A percentile compares a stretch with the other conserved stretches of the same genome.
Evolutionary conservation across 2,888 invertebrate genomes (phyloP).

Genomic region (Yponomeuta cagnagella): DNA sequence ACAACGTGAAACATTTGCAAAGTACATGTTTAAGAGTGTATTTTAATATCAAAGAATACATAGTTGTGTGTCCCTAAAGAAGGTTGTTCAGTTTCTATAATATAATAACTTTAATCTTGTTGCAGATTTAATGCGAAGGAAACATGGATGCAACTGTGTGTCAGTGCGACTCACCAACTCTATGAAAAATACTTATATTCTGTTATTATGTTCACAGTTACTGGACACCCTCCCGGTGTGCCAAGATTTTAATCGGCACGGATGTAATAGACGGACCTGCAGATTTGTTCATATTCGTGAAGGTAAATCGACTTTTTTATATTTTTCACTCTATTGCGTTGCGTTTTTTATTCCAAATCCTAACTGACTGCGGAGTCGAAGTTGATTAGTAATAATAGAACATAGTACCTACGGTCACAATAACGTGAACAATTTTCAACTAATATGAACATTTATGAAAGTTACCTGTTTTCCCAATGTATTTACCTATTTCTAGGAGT

Average conservation of each 20-base stretch:
- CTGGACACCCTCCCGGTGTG: conserved; percentile 99
- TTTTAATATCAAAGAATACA: neutral
- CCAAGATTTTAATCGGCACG: conserved; percentile 99
- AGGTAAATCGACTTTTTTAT: conserved; percentile 78
- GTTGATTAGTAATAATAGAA: neutral
- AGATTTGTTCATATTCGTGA: conserved; percentile 98
- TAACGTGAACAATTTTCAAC: conserved; percentile 1
- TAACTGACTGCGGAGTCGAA: neutral
- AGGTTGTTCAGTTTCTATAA: neutral
- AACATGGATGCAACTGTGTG: conserved; percentile 41
- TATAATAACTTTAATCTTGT: neutral
- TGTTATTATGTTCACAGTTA: conserved; percentile 86
- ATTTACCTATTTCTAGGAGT: conserved; percentile 6
- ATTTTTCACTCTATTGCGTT: neutral
- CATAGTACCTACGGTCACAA: neutral
- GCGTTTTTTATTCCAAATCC: neutral
- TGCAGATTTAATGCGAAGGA: neutral
- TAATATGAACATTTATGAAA: conserved; percentile 8
- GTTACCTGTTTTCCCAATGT: conserved; percentile 5
- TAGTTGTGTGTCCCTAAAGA: neutral
- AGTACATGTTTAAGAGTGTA: neutral
- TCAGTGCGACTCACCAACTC: conserved; percentile 22
- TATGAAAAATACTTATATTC: conserved; percentile 21
- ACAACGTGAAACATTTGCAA: neutral
- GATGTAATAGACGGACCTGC: conserved; percentile 97